A percentile compares a stretch with the other conserved stretches of the same genome.
These are phyloP conservation scores for Ganaspis brasiliensis DNA, from an alignment of 2,888 invertebrate genomes.

Conservation along the genomic window DNA sequence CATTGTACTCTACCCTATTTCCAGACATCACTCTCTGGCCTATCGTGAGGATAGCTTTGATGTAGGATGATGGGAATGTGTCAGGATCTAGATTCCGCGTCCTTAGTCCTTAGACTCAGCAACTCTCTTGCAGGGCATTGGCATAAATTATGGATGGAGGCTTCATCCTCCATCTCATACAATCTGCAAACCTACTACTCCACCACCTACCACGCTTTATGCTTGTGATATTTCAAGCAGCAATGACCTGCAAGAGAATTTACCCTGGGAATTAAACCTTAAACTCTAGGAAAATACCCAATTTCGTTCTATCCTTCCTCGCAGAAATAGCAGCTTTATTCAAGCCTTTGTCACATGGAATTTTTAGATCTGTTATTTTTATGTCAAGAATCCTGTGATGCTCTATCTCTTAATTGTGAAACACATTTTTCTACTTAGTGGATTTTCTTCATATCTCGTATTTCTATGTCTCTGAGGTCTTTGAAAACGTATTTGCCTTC, in stretches of 20 bases:
- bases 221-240: constrained; percentile 41
- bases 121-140: constrained; percentile 32
- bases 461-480: too few species aligned
- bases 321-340: too few species aligned
- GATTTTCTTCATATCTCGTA: too few species aligned
- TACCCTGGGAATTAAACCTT: constrained; percentile 33
- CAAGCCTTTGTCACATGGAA: too few species aligned
- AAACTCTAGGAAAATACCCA: constrained; percentile 4
- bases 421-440: too few species aligned
- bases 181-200: constrained; percentile 33
- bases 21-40: constrained; percentile 12
- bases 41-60: constrained; percentile 37
- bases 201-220: constrained; percentile 20
- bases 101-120: constrained; percentile 12
- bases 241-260: constrained; percentile 35
- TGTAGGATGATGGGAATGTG: constrained; percentile 38
- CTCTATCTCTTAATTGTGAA: too few species aligned
- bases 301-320: neutral
- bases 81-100: constrained; percentile 24
- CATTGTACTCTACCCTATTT: constrained; percentile 33
- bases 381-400: too few species aligned
- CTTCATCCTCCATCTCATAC: constrained; percentile 42
- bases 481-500: too few species aligned
- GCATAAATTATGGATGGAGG: constrained; percentile 41
- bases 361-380: too few species aligned